Evolutionary conservation across 2,113 vertebrate genomes (phyloP), one percentile per base, ranked within the genome.

Genomic region (Pyrgilauda ruficollis): DNA sequence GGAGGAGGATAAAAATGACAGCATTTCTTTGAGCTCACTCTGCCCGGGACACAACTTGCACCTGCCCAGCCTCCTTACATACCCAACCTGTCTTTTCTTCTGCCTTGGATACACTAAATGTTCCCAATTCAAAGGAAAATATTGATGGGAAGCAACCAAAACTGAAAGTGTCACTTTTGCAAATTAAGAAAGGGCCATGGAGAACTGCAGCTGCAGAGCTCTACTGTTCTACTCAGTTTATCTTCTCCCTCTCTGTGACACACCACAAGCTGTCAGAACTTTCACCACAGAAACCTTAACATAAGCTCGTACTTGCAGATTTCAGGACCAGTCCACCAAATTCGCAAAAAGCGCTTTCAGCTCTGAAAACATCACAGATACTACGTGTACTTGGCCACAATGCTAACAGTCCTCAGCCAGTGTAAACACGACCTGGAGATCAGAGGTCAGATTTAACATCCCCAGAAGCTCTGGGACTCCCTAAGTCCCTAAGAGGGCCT

Each of bases 381-480:
- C 1, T 23, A 7, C 3, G 9, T 0, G 5, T 5, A 9, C 5
- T 6, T 10, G 50, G 30, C 43, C 15, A 17, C 52, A 7, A 22
- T 4, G 13, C 43, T 2, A 41, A 43, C 11, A 44, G 28, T 3
- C 46, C 39, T 33, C 0, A 53, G 23, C 16, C 31, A 15, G 27
- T 2, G 19, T 43, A 4, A 6, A 33, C 41, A 2, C 4, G 11
- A 35, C 47, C 1, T n/a, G 27, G 10, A 61, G 55, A 20, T 7
- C 2, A 31, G 24, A 43, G 23, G 44, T n/a, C 47, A 70, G 11
- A 43, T 43, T 47, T 14, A 37, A 7, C 2, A 37, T 4, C 35
- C 23, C 43, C 22, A 31, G 24, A 22, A 73, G 35, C 52, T 13
- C 5, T 15, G 18, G 31, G 27, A 20, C 15, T 33, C 31, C 0